A percentile compares a stretch with the other conserved stretches of the same genome.
Conservation (phyloP, 1,140 invertebrate species). For the Hyles euphorbiae region DNA sequence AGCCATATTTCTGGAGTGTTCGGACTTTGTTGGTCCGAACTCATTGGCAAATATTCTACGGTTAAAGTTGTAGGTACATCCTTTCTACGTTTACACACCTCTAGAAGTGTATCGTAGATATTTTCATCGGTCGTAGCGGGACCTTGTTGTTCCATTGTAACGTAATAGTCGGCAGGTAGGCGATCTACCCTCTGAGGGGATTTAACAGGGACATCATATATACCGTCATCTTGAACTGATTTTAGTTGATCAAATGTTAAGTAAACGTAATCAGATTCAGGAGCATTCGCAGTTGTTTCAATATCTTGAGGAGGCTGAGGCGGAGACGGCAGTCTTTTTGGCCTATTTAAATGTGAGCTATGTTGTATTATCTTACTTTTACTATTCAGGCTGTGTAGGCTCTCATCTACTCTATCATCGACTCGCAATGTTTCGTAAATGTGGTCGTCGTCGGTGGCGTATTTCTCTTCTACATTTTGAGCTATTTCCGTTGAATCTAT, state of each 20-base stretch:
- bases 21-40: slow-evolving; percentile 66
- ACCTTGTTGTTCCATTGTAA: slow-evolving; percentile 52
- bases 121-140: slow-evolving; percentile 42
- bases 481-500: background rate
- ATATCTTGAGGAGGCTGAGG: slow-evolving; percentile 25
- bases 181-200: slow-evolving; percentile 50
- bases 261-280: slow-evolving; percentile 74
- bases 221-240: slow-evolving; percentile 54
- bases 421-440: slow-evolving; percentile 71
- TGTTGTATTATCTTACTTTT: slow-evolving; percentile 60
- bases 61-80: slow-evolving; percentile 39
- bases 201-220: slow-evolving; percentile 67
- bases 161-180: slow-evolving; percentile 47
- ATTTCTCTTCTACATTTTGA: background rate
- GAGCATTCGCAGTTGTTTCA: slow-evolving; percentile 24
- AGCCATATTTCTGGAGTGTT: slow-evolving; percentile 74
- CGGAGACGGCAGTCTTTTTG: slow-evolving; percentile 49
- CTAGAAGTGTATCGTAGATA: slow-evolving; percentile 58
- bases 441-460: slow-evolving; percentile 56
- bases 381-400: slow-evolving; percentile 38
- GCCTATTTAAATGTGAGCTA: slow-evolving; percentile 30
- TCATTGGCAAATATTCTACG: slow-evolving; percentile 63
- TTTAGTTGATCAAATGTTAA: slow-evolving; percentile 64
- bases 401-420: slow-evolving; percentile 43
- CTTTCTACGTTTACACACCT: slow-evolving; percentile 55